Percentiles rank a stretch among this genome's conserved stretches.
phyloP scores from a whole-genome alignment of 2,888 invertebrate species.

The Chelonus formosanus region DNA sequence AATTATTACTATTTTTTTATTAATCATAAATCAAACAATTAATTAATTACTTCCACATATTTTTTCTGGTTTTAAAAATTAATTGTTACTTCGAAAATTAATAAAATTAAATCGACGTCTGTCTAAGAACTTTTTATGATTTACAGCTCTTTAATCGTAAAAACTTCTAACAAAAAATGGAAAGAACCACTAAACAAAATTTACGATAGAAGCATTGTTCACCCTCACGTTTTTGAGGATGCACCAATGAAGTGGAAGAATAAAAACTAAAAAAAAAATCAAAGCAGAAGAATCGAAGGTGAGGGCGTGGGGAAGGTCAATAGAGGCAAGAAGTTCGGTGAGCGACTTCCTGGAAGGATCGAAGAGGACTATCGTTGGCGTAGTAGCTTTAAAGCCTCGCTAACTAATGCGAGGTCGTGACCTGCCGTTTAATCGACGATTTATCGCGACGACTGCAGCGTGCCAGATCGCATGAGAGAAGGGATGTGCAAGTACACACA shows the following conservation, averaged over 20 bases:
- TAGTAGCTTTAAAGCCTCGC: slow-evolving; percentile 42
- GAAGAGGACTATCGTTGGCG: slow-evolving; percentile 29
- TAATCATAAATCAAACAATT: too few species aligned
- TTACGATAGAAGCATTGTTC: background rate
- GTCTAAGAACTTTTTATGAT: background rate
- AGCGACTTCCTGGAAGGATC: slow-evolving; percentile 40
- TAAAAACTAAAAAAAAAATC: slow-evolving; percentile 11
- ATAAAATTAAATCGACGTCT: too few species aligned
- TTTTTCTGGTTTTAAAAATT: too few species aligned
- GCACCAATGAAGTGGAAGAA: slow-evolving; percentile 2
- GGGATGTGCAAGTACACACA: background rate
- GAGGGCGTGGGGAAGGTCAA: slow-evolving; percentile 44
- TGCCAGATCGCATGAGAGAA: slow-evolving; percentile 27
- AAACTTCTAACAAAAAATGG: background rate
- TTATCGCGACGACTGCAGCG: slow-evolving; percentile 47
- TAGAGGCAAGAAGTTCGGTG: slow-evolving; percentile 31
- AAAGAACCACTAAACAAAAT: background rate
- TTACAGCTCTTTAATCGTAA: background rate
- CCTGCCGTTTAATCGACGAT: slow-evolving; percentile 50
- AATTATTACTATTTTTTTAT: too few species aligned
- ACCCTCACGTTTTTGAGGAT: too few species aligned
- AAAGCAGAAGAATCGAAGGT: slow-evolving; percentile 23
- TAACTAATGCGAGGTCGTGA: slow-evolving; percentile 51
- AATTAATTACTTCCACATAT: too few species aligned
- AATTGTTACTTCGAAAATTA: too few species aligned